Percentiles rank a stretch among this genome's conserved stretches.
phyloP scores from a whole-genome alignment of 2,797 vertebrate genomes.

The Eulemur coronatus region DNA sequence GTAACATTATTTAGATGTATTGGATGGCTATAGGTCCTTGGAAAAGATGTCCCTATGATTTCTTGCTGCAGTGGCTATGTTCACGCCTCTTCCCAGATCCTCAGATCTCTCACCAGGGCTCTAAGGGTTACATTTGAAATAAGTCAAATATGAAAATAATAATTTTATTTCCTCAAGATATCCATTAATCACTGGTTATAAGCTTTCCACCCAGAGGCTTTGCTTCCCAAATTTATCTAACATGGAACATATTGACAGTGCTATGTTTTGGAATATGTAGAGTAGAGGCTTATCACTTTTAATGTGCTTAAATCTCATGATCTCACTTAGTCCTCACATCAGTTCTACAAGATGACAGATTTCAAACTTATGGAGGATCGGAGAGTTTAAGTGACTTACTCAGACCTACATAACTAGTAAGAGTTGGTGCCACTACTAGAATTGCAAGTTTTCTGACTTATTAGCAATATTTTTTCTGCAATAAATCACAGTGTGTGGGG shows the following conservation, averaged over 20 bases:
- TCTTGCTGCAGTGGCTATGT: neutral
- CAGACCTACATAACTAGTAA: neutral
- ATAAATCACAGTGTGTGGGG: neutral
- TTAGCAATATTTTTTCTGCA: conserved; percentile 4
- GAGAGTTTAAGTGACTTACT: neutral
- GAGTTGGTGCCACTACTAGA: neutral
- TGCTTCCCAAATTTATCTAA: neutral
- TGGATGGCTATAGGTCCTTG: neutral
- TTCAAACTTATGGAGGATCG: neutral
- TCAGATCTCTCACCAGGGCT: neutral
- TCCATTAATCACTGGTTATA: neutral
- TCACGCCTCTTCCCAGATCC: neutral
- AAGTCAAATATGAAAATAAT: neutral
- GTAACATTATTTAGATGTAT: neutral
- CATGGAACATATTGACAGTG: neutral
- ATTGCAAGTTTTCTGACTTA: conserved; percentile 23
- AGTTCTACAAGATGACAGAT: neutral
- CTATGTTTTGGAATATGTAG: neutral
- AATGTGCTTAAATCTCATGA: neutral
- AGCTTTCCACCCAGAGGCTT: neutral
- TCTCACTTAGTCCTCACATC: conserved; percentile 3
- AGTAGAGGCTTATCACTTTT: neutral
- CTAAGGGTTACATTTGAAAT: neutral
- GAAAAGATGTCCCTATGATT: neutral
- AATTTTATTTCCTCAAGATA: neutral